These are phyloP conservation scores for Dryococelus australis DNA, from an alignment of 2,888 invertebrate species.

Conservation along the genomic window DNA sequence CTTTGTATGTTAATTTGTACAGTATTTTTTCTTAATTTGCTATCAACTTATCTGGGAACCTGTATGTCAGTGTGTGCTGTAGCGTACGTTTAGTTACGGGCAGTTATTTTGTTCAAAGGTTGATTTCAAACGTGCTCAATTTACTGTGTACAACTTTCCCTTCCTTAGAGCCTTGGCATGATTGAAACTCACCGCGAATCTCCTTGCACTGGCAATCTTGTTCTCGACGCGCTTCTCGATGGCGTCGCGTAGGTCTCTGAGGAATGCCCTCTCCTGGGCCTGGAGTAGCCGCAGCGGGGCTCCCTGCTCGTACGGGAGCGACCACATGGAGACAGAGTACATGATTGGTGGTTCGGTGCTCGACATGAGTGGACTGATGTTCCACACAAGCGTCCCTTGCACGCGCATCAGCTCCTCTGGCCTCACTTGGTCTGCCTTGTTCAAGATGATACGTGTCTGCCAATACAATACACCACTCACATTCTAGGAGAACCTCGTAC, in stretches of 20 bases:
- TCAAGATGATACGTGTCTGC: slow-evolving; percentile 88
- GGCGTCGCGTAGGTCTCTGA: slow-evolving; percentile 84
- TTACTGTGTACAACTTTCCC: no score
- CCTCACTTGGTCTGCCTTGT: slow-evolving; percentile 93
- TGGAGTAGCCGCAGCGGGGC: slow-evolving; percentile 82
- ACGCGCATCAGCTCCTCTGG: slow-evolving; percentile 93
- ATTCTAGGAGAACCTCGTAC: no score
- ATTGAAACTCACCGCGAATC: slow-evolving; percentile 82
- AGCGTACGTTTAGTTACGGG: no score
- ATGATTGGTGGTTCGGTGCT: slow-evolving; percentile 92
- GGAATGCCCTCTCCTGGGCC: slow-evolving; percentile 88
- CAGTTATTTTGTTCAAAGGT: no score
- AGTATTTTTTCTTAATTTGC: no score
- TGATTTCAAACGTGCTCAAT: no score
- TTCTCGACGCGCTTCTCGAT: slow-evolving; percentile 91
- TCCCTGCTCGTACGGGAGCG: slow-evolving; percentile 80
- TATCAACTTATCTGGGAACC: no score
- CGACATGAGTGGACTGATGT: slow-evolving; percentile 95
- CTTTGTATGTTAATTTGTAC: no score
- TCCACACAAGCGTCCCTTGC: slow-evolving; percentile 94
- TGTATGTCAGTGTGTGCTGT: no score
- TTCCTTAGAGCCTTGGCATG: no score
- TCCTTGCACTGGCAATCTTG: slow-evolving; percentile 90
- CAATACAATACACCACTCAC: slow-evolving; percentile 39
- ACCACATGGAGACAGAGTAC: slow-evolving; percentile 91